Evolutionary conservation across 2,113 vertebrate species (phyloP), one percentile per base, ranked within the genome.

Genomic region (Emydura subglobosa): DNA sequence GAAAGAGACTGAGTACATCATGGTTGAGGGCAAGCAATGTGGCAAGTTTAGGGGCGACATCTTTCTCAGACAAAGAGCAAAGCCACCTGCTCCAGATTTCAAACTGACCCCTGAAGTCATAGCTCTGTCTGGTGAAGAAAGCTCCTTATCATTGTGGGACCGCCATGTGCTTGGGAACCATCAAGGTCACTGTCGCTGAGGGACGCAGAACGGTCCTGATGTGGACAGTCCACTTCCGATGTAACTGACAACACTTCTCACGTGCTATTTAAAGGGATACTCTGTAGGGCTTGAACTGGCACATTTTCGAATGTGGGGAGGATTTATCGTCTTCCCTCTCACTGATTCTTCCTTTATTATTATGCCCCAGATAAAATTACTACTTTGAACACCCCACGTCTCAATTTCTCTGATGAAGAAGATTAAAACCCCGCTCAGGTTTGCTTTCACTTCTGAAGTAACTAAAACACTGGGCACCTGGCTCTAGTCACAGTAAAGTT

Each of bases 191-290:
- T 9, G 34, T n/a, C 17, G 4, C 34, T 2, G 4, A 68, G 65
- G 65, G 65, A 68, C 17, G 65, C n/a, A 3, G 47, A 0, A 0
- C 1, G 10, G 82, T 13, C 68, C 79, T 0, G 0, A 65, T 81
- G 81, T 85, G 47, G 24, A 61, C 68, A 65, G 27, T 31, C 21
- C 78, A 19, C 3, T 5, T 17, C 50, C 22, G 0, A 0, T 25
- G 27, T 3, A 12, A 22, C 34, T 3, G 22, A 2, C 29, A 1
- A 0, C 8, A 29, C 59, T 72, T 87, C 82, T 42, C 74, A 53
- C 17, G 5, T 19, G 9, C 11, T 1, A 3, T 5, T 25, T 57
- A 27, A 22, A 79, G 27, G 25, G 2, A 2, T 29, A 24, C 10
- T 0, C 65, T 47, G 9, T 13, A n/a, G 22, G 34, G 8, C 0